Evolutionary conservation across 2,888 invertebrate species (phyloP).

Genomic region (Micoletzkya japonica): DNA sequence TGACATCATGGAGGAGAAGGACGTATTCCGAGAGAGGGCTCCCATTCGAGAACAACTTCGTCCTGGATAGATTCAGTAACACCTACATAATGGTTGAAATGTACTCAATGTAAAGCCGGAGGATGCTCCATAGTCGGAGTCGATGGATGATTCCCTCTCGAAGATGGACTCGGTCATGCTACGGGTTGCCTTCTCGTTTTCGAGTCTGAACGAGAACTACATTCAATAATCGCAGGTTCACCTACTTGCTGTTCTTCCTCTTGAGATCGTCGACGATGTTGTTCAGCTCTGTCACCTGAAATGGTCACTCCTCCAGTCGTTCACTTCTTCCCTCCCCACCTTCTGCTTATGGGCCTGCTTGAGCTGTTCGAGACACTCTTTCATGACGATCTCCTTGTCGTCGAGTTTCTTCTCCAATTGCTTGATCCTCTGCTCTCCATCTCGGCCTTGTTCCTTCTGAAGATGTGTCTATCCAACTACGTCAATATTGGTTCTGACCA

Average conservation of each 20-base stretch:
- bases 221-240: neutral
- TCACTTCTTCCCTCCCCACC: neutral
- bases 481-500: conserved; percentile 32
- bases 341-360: conserved; percentile 53
- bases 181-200: conserved; percentile 26
- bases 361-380: conserved; percentile 56
- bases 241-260: conserved; percentile 39
- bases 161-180: conserved; percentile 32
- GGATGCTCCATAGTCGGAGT: conserved; percentile 53
- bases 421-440: conserved; percentile 45
- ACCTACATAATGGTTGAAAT: neutral
- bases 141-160: conserved; percentile 53
- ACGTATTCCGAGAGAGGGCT: conserved; percentile 27
- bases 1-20: conserved; percentile 27
- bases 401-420: conserved; percentile 55
- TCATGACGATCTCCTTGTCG: conserved; percentile 58
- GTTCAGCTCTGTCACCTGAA: conserved; percentile 50
- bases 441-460: conserved; percentile 55
- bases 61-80: conserved; percentile 14
- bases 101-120: conserved; percentile 12
- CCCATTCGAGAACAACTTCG: conserved; percentile 24
- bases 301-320: no score
- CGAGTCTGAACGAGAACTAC: conserved; percentile 24
- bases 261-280: conserved; percentile 45
- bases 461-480: neutral